These are phyloP conservation scores for Chunga burmeisteri DNA, from an alignment of 2,113 vertebrate genomes.

Conservation along the genomic window DNA sequence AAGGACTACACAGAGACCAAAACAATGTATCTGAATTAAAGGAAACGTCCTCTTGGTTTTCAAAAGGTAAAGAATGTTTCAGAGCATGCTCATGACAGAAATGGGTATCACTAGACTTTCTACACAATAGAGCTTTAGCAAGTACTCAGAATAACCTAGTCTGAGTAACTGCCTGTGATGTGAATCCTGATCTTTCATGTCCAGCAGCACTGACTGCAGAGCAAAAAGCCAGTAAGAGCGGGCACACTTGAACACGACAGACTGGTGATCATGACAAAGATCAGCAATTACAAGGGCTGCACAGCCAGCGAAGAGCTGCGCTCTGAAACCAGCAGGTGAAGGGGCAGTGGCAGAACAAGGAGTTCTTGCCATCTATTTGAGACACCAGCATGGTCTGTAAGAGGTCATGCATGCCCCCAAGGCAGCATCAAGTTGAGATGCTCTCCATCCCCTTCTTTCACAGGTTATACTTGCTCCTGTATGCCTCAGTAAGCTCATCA, in stretches of 20 bases:
- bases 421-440: not conserved
- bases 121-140: not conserved
- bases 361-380: not conserved
- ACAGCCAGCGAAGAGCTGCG: not conserved
- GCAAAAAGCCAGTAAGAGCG: not conserved
- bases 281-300: not conserved
- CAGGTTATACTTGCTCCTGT: not conserved
- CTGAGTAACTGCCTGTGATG: not conserved
- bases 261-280: not conserved
- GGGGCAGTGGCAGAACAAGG: not conserved
- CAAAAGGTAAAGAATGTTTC: not conserved
- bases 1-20: not conserved
- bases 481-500: not conserved
- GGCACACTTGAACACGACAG: not conserved
- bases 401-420: not conserved
- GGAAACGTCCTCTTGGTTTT: not conserved
- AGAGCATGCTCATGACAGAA: not conserved
- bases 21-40: not conserved
- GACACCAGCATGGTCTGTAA: not conserved
- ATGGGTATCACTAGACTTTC: not conserved
- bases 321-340: not conserved
- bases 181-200: not conserved
- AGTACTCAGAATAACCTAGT: not conserved
- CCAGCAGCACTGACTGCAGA: not conserved
- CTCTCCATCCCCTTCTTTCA: not conserved